Conservation (phyloP, 2,113 vertebrate genomes). For the Periophthalmus modestus region DNA sequence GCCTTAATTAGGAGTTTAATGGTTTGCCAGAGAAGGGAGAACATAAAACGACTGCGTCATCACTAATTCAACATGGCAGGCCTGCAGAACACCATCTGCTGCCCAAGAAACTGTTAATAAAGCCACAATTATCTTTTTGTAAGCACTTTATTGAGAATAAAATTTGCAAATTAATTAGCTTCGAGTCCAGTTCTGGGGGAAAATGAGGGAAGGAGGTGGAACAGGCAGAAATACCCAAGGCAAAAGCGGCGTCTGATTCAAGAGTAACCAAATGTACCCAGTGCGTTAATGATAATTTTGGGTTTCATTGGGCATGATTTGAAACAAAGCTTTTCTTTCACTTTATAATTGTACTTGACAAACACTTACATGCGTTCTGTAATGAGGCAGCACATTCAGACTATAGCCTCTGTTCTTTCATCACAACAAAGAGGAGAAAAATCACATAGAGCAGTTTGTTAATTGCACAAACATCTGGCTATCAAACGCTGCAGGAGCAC, state of each 20-base stretch:
- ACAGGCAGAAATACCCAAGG: constrained; percentile 51
- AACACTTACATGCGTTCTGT: constrained; percentile 57
- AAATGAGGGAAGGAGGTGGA: constrained; percentile 21
- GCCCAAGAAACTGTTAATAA: constrained; percentile 96
- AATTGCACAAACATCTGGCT: constrained; percentile 68
- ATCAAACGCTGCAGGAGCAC: constrained; percentile 60
- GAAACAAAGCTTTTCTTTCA: constrained; percentile 69
- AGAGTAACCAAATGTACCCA: constrained; percentile 57
- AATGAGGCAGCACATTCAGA: constrained; percentile 63
- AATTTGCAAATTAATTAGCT: constrained; percentile 96
- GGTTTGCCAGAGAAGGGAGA: constrained; percentile 76
- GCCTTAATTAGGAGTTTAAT: constrained; percentile 81
- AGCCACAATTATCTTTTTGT: constrained; percentile 99
- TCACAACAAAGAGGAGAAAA: constrained; percentile 52
- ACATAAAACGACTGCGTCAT: constrained; percentile 90
- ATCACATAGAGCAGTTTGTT: constrained; percentile 32
- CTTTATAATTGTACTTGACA: constrained; percentile 66
- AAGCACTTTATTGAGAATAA: constrained; percentile 97
- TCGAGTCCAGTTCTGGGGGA: constrained; percentile 72
- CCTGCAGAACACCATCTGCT: constrained; percentile 96
- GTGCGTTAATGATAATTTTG: constrained; percentile 73
- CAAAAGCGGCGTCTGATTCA: constrained; percentile 55
- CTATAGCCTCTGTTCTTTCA: constrained; percentile 51
- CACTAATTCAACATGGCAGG: constrained; percentile 97
- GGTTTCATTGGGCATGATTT: constrained; percentile 67